Percentiles rank a stretch among this genome's conserved stretches.
Conservation (phyloP, 2,797 vertebrate species). For the Cichlasoma orientale region DNA sequence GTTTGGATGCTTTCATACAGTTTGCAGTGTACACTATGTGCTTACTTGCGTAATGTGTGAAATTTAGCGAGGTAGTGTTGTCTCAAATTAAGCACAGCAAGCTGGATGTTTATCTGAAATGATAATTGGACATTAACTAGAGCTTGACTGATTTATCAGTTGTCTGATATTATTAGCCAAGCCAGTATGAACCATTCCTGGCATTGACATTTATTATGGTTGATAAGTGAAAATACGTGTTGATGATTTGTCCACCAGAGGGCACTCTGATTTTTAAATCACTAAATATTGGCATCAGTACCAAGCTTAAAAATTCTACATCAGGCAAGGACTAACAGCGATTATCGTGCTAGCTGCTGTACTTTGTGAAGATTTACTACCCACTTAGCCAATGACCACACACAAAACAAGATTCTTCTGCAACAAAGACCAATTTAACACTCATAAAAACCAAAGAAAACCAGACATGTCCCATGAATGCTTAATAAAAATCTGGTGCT, state of each 20-base stretch:
- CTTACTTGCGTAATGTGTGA: not conserved
- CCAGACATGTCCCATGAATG: not conserved
- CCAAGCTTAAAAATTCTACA: no score
- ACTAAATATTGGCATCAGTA: not conserved
- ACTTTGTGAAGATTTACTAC: not conserved
- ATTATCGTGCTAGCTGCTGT: not conserved
- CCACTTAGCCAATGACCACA: not conserved
- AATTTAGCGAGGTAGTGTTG: not conserved
- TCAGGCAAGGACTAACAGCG: not conserved
- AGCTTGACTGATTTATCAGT: not conserved
- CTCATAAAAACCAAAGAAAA: not conserved
- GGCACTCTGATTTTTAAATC: not conserved
- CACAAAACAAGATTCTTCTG: not conserved
- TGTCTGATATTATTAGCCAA: not conserved
- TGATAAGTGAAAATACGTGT: not conserved
- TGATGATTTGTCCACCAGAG: not conserved
- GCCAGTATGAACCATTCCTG: no score
- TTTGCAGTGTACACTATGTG: not conserved
- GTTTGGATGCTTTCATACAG: not conserved
- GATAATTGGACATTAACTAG: not conserved
- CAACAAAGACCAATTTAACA: not conserved
- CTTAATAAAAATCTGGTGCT: no score
- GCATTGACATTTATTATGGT: not conserved
- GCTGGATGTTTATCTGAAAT: not conserved
- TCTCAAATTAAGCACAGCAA: not conserved